Conservation (phyloP, 2,797 vertebrate species). For the Tolypeutes matacus region DNA sequence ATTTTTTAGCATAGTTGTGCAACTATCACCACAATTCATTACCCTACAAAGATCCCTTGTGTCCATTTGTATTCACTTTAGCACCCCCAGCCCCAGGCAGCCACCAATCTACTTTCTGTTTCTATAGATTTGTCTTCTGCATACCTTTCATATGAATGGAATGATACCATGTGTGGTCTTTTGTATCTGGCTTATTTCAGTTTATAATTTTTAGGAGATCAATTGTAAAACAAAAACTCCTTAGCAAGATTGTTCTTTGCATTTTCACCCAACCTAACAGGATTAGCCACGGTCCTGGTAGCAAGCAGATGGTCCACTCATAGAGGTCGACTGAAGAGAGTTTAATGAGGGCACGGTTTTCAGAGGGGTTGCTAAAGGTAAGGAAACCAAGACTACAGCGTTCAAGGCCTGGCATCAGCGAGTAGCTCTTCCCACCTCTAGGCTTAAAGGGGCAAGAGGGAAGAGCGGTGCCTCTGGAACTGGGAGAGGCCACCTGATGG, state of each 20-base stretch:
- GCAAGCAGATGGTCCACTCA: background rate
- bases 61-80: too few relatives aligned
- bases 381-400: background rate
- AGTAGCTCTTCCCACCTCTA: background rate
- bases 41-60: background rate
- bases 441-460: background rate
- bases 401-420: background rate
- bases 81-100: too few relatives aligned
- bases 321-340: background rate
- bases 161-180: too few relatives aligned
- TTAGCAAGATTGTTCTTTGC: background rate
- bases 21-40: too few relatives aligned
- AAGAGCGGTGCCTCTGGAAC: background rate
- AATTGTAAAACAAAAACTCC: background rate
- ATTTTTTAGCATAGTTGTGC: too few relatives aligned
- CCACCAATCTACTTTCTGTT: too few relatives aligned
- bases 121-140: background rate
- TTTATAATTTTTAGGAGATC: slow-evolving; percentile 1
- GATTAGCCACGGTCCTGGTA: too few relatives aligned
- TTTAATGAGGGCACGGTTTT: background rate
- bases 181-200: background rate
- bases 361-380: background rate
- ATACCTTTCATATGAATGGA: too few relatives aligned
- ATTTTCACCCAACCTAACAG: background rate
- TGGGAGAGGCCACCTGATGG: background rate